Conservation (phyloP, 2,888 invertebrate species). For the Thymelicus lineola region DNA sequence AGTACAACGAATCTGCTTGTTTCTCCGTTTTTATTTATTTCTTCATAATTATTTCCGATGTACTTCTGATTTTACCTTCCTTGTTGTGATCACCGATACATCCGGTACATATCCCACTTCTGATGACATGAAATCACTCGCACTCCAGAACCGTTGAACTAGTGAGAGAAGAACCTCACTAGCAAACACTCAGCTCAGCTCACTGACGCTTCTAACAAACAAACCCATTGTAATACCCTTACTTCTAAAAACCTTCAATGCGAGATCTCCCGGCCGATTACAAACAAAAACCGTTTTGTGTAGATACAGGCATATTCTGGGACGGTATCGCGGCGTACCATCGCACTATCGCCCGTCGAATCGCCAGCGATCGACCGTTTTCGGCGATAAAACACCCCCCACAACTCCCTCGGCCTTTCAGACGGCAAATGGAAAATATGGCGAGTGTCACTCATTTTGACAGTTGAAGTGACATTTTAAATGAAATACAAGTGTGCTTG, state of each 20-base stretch:
- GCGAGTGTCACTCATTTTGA: conserved; percentile 13
- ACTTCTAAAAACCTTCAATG: conserved; percentile 39
- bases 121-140: too few species aligned
- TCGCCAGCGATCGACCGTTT: conserved; percentile 55
- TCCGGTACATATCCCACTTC: too few species aligned
- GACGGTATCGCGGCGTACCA: conserved; percentile 59
- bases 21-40: too few species aligned
- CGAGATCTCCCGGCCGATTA: conserved; percentile 63
- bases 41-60: too few species aligned
- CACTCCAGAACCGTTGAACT: too few species aligned
- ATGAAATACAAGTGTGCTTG: background rate
- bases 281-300: conserved; percentile 66
- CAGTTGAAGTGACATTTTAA: conserved; percentile 9
- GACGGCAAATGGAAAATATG: conserved; percentile 8
- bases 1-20: too few species aligned
- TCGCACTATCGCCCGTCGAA: conserved; percentile 48
- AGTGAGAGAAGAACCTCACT: background rate
- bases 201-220: conserved; percentile 18
- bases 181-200: background rate
- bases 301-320: conserved; percentile 60
- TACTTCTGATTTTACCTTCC: too few species aligned
- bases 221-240: conserved; percentile 31
- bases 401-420: conserved; percentile 40
- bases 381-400: conserved; percentile 63
- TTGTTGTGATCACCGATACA: too few species aligned